These are phyloP conservation scores for Forficula auricularia DNA, from an alignment of 1,140 invertebrate species.

Conservation along the genomic window DNA sequence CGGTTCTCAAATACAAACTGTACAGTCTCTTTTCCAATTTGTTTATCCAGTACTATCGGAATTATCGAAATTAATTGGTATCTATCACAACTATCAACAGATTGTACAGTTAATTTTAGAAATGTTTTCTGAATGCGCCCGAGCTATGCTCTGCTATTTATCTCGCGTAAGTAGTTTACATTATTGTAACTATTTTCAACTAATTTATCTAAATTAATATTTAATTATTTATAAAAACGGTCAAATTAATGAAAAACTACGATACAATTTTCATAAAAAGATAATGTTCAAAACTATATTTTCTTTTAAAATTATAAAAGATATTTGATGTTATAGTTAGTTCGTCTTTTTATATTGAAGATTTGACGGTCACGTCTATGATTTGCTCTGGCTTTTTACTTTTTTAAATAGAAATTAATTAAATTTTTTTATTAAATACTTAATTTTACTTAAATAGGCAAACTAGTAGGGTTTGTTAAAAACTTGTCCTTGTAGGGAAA, in stretches of 20 bases:
- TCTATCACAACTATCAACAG: slow-evolving; percentile 67
- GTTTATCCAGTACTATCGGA: slow-evolving; percentile 43
- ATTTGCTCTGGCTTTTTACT: no score
- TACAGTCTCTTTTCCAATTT: slow-evolving; percentile 42
- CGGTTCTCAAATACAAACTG: slow-evolving; percentile 36
- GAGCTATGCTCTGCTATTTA: slow-evolving; percentile 47
- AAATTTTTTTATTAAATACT: no score
- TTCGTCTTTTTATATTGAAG: no score
- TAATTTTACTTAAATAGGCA: no score
- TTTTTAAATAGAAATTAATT: no score
- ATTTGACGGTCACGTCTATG: no score
- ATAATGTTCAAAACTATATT: no score
- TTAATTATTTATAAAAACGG: neutral
- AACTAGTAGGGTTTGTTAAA: no score
- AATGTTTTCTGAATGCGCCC: slow-evolving; percentile 50
- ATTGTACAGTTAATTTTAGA: slow-evolving; percentile 63
- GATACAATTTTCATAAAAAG: no score
- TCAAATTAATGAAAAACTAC: neutral
- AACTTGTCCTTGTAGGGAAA: no score
- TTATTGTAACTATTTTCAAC: neutral
- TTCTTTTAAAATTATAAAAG: no score
- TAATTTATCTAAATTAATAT: neutral
- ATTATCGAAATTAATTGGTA: slow-evolving; percentile 42
- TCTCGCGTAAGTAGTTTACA: slow-evolving; percentile 25
- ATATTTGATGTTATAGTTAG: no score